Base-by-base conservation (phyloP, 2,113 vertebrate species). In the Sinocyclocheilus grahami region DNA sequence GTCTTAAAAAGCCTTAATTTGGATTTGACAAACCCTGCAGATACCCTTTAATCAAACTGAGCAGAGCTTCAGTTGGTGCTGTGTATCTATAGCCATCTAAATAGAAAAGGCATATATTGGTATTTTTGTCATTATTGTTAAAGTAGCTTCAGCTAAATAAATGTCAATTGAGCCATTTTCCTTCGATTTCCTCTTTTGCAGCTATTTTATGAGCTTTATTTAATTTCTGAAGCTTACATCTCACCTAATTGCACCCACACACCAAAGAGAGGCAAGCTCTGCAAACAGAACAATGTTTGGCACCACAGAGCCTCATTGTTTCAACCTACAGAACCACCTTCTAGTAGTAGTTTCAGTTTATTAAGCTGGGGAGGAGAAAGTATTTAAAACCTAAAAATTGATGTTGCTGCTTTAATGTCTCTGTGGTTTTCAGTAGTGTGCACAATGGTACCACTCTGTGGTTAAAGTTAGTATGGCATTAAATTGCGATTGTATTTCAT, bases 401-500 rank as follows among this genome's bases (percentile, higher is more conserved):
- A 72, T 0, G 4, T 37, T 72, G 72, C 42, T 24, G 72, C 20
- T 48, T 24, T 76, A 20, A 27, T 53, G 8, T 33, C 76, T 62
- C 18, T 39, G n/a, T 65, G 7, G 20, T 53, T 62, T 48, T 71
- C 5, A 30, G 37, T 46, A 18, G 3, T 76, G n/a, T 83, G 33
- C 24, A 60, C 30, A 24, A 71, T 85, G 24, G 67, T 39, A 88
- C 87, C 92, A 85, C 78, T 75, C 78, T 85, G 90, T 93, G 92
- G 85, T 81, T 42, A 78, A 14, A 85, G 13, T 3, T 74, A 18
- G 16, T 48, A 62, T 48, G 22, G 14, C 22, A 51, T 84, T 46
- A 39, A 27, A 30, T 72, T 74, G 22, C 22, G 1, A 42, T 7
- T 7, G 11, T 30, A 18, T 20, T 20, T 78, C 67, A 9, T 81